These are phyloP conservation scores for Mustela nigripes DNA, from an alignment of 2,113 vertebrate genomes.

Conservation along the genomic window DNA sequence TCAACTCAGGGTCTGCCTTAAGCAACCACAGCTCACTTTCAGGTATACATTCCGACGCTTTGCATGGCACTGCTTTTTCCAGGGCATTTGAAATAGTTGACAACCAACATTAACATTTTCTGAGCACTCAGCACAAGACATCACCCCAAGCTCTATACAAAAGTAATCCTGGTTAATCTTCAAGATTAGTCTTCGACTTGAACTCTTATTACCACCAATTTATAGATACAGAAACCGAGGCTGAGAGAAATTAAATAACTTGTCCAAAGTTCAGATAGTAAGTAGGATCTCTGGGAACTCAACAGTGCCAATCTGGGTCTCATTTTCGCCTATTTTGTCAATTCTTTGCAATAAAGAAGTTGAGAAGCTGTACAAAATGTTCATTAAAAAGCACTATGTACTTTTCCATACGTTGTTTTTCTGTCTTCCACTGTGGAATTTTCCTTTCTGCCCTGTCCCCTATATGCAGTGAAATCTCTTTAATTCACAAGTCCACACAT, in stretches of 20 bases:
- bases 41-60: neutral
- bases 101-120: neutral
- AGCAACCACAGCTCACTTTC: neutral
- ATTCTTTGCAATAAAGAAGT: constrained; percentile 18
- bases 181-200: neutral
- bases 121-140: neutral
- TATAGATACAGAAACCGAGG: neutral
- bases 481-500: neutral
- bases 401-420: neutral
- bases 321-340: neutral
- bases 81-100: neutral
- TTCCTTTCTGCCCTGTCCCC: neutral
- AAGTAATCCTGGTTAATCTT: neutral
- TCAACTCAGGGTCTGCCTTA: neutral
- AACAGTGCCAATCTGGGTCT: neutral
- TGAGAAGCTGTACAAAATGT: neutral
- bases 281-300: neutral
- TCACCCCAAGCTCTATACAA: neutral
- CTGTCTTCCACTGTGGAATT: neutral
- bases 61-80: neutral
- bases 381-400: neutral
- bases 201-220: neutral
- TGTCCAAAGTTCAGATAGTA: neutral
- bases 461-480: neutral
- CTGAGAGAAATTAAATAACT: neutral